Evolutionary conservation across 2,113 vertebrate species (phyloP), one percentile per base, ranked within the genome.

Genomic region (Peromyscus maniculatus): DNA sequence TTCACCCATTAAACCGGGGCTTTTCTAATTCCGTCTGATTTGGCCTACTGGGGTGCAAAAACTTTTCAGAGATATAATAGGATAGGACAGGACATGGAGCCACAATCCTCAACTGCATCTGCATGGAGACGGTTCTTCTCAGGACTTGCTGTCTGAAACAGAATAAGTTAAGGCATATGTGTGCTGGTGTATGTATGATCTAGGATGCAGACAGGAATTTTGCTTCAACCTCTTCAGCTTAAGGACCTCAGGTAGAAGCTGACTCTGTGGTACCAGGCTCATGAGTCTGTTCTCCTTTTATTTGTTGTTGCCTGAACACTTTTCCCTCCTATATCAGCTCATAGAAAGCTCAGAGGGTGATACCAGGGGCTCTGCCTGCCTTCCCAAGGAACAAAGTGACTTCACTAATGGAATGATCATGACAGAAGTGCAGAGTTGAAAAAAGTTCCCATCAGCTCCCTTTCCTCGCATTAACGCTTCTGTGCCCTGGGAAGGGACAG

Each of bases 251-350:
- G 39, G 19, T 16, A 26, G 57, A 52, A 71, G 49, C 12, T 59
- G n/a, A 62, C 39, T 66, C 78, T 9, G 12, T 24, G 33, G 1
- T 7, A 16, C 46, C 74, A n/a, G 57, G 12, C 64, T 1, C 5
- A 0, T 7, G 7, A 15, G 21, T 36, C 11, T 22, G 0, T 19
- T 31, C 39, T 43, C 78, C 22, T 59, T 64, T 31, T 36, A 17
- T 6, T 16, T 1, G 0, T 31, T 10, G 49, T 8, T 21, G 22
- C 36, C 24, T 59, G 5, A 1, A 1, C 3, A 2, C 28, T 46
- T 21, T 9, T 11, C 36, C 33, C 28, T 64, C 33, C 59, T 13
- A 1, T 1, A 0, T 26, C 12, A 22, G 43, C 39, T 74, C 71
- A 9, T 10, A 49, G 55, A n/a, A 55, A 55, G 46, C 78, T 66